Base-by-base conservation (phyloP, 2,797 vertebrate genomes). In the Pygocentrus nattereri region DNA sequence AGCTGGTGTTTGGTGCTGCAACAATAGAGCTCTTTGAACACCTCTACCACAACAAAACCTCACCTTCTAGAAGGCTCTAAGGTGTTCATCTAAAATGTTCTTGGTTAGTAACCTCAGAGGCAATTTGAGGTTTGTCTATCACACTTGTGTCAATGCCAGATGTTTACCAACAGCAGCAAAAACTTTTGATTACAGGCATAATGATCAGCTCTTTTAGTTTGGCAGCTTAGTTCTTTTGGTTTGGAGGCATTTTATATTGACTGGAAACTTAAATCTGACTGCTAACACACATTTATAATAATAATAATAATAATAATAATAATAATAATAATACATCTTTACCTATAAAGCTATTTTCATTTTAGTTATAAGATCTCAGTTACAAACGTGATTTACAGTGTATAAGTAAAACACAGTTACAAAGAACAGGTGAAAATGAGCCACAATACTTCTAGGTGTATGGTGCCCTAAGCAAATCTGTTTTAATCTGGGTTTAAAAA, bases 161-260 rank as follows among this genome's bases (percentile, higher is more conserved):
- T 69, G 59, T 78, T 44, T 74, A 74, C 64, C 65, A 85, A 47
- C 59, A 25, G 21, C 30, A 23, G 41, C 11, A 74, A 70, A 44
- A 41, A 16, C 8, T 23, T 54, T 64, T 65, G 59, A 65, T 16
- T 73, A 62, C 34, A 34, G 10, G 30, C 79, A 27, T 41, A 71
- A 76, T 50, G 64, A n/a, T 50, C 19, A 19, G 61, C 44, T 65
- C 71, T 61, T 34, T 30, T 18, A 56, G 52, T 64, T 16, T 16
- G 27, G 27, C 3, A 25, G 58, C 58, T 16, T 31, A 18, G 27
- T 61, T 74, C 50, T 58, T 30, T 21, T 31, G 65, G 59, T 30
- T 15, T 30, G 56, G 21, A 13, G 23, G 41, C 2, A 44, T 44
- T 44, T 11, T 11, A 44, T 44, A 2, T 10, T 11, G 41, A 10